phyloP scores from a whole-genome alignment of 2,113 vertebrate genomes.

The Cygnus buccinator region DNA sequence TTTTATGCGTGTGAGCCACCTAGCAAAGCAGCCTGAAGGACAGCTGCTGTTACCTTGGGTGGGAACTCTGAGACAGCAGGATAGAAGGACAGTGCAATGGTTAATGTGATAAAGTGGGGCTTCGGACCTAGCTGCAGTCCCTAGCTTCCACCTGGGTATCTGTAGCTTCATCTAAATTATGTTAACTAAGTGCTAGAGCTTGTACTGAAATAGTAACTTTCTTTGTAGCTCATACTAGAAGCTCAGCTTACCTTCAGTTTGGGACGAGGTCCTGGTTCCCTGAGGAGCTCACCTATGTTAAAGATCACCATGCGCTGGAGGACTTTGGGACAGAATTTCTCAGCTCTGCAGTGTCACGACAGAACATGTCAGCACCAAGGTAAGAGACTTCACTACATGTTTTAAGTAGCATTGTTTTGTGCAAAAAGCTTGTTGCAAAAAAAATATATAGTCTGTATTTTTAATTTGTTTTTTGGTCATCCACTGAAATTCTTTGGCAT shows the following conservation, averaged over 20 bases:
- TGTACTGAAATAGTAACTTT: neutral
- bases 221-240: neutral
- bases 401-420: neutral
- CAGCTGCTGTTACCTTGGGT: neutral
- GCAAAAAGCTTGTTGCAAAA: neutral
- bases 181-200: neutral
- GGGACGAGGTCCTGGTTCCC: neutral
- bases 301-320: neutral
- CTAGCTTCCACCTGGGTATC: neutral
- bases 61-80: neutral
- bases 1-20: neutral
- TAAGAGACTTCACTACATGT: no score
- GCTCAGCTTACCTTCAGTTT: neutral
- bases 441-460: neutral
- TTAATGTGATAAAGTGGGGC: neutral
- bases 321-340: neutral
- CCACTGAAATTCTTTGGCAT: neutral
- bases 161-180: neutral
- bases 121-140: neutral
- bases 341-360: neutral
- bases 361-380: neutral
- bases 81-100: neutral
- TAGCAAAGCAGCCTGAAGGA: neutral
- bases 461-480: no score
- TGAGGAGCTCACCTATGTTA: neutral